Evolutionary conservation across 2,113 vertebrate genomes (phyloP).

Genomic region (Crypturellus undulatus): DNA sequence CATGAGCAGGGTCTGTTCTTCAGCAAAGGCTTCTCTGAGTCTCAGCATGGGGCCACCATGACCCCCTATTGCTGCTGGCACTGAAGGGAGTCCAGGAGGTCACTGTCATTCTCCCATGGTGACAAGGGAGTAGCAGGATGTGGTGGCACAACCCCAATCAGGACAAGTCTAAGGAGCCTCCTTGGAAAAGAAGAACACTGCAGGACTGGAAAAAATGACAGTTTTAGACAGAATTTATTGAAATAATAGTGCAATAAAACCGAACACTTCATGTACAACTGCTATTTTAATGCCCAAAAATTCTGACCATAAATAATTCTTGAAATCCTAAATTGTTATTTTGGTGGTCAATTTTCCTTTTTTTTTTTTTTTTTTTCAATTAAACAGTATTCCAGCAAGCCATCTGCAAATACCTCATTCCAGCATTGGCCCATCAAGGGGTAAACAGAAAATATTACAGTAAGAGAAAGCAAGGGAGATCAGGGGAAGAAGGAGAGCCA

Average conservation of each 20-base stretch:
- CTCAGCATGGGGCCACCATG: not conserved
- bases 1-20: not conserved
- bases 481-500: fast-evolving
- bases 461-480: not conserved
- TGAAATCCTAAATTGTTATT: not conserved
- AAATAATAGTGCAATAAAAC: not conserved
- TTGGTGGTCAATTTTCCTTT: not conserved
- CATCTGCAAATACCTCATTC: not conserved
- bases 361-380: not conserved
- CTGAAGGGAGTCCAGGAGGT: not conserved
- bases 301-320: not conserved
- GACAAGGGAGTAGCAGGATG: not conserved
- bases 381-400: not conserved
- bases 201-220: not conserved
- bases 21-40: not conserved
- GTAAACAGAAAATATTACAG: not conserved
- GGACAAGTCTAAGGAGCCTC: not conserved
- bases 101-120: not conserved
- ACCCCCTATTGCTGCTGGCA: not conserved
- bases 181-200: not conserved
- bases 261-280: not conserved
- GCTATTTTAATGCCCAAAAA: not conserved
- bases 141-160: not conserved
- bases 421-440: not conserved
- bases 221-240: not conserved